Conservation (phyloP, 2,113 vertebrate genomes). For the Brachyistius frenatus region DNA sequence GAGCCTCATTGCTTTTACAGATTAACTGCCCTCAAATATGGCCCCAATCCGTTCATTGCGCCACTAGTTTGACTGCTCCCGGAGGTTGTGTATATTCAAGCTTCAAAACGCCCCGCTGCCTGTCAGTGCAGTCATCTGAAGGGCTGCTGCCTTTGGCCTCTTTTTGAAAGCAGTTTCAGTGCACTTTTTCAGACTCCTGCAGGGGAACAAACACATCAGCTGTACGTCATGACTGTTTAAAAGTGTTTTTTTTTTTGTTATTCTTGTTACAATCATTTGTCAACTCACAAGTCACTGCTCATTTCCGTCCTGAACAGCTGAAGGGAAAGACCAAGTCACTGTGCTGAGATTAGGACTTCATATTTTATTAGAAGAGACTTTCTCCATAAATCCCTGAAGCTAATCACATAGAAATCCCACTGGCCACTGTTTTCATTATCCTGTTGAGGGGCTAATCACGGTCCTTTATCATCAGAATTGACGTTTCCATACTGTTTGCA, state of each 20-base stretch:
- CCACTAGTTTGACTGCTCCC: constrained; percentile 61
- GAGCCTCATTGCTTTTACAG: constrained; percentile 71
- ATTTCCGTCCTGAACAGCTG: constrained; percentile 10
- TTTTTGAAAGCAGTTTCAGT: constrained; percentile 18
- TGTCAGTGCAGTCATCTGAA: constrained; percentile 39
- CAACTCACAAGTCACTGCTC: constrained; percentile 12
- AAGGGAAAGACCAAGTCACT: constrained; percentile 5
- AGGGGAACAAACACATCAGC: constrained; percentile 1
- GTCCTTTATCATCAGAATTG: constrained; percentile 47
- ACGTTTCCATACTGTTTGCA: constrained; percentile 59
- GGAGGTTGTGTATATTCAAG: constrained; percentile 51
- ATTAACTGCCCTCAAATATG: constrained; percentile 73
- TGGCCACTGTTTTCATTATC: constrained; percentile 33
- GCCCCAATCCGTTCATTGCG: constrained; percentile 62
- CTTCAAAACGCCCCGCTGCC: constrained; percentile 35
- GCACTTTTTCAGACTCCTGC: constrained; percentile 9
- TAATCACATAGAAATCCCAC: constrained; percentile 29
- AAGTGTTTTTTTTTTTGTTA: too few species aligned
- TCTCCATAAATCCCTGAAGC: constrained; percentile 33
- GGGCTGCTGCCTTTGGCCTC: constrained; percentile 9
- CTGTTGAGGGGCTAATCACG: constrained; percentile 47
- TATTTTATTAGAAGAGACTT: constrained; percentile 38
- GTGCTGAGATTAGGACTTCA: constrained; percentile 27
- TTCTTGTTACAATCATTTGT: not conserved
- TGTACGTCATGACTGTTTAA: constrained; percentile 5